Percentiles rank a stretch among this genome's conserved stretches.
Evolutionary conservation across 2,113 vertebrate species (phyloP).

Genomic region (Poecilia latipinna): DNA sequence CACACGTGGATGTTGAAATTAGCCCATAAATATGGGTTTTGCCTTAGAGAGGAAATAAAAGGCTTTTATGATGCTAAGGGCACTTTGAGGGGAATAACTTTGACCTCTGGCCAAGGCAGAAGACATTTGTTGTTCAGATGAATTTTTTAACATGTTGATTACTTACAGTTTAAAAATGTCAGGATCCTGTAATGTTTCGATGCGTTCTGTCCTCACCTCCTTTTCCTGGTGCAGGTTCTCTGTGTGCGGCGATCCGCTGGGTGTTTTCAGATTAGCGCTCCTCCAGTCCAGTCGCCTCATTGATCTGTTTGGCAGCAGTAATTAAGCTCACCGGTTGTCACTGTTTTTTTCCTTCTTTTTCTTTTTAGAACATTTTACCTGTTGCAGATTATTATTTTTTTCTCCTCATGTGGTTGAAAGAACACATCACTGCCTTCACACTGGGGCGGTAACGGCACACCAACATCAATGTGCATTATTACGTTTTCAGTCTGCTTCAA

Average conservation of each 20-base stretch:
- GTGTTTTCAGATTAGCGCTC: neutral
- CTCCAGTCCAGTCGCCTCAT: neutral
- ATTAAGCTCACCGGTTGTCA: neutral
- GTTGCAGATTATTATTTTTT: neutral
- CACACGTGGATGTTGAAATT: neutral
- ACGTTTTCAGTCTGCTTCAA: too few species aligned
- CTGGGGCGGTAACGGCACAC: too few species aligned
- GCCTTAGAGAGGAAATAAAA: neutral
- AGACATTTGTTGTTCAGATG: neutral
- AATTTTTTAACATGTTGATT: neutral
- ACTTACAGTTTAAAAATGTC: neutral
- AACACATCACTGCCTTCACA: too few species aligned
- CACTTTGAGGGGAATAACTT: slow-evolving; percentile 22
- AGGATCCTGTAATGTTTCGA: neutral
- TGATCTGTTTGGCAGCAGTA: neutral
- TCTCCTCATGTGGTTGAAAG: neutral
- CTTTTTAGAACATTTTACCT: neutral
- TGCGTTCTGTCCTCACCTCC: neutral
- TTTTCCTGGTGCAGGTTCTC: neutral
- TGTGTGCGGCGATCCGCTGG: neutral
- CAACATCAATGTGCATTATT: too few species aligned
- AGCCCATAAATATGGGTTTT: slow-evolving; percentile 6
- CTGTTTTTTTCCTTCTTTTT: neutral
- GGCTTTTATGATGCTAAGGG: slow-evolving; percentile 6
- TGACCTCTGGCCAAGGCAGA: neutral